phyloP scores from a whole-genome alignment of 2,797 vertebrate species.

The Onychomys arenicola region DNA sequence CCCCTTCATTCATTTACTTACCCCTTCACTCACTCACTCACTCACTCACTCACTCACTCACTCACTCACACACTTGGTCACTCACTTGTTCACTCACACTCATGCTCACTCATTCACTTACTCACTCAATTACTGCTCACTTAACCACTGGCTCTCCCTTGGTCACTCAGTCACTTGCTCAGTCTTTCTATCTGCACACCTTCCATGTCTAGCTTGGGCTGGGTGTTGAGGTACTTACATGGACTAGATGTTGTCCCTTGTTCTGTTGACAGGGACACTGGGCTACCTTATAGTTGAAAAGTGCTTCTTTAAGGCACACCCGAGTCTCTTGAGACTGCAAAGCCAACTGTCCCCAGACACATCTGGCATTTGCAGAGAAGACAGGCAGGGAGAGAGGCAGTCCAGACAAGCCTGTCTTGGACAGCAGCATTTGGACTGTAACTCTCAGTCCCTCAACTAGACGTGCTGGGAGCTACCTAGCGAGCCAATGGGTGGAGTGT shows the following conservation, averaged over 20 bases:
- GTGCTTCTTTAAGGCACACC: background rate
- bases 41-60: background rate
- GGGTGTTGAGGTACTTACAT: background rate
- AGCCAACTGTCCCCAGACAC: background rate
- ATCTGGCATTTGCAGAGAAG: background rate
- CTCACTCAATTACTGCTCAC: background rate
- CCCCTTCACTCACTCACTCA: background rate
- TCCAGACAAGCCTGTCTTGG: too few species aligned
- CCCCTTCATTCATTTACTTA: background rate
- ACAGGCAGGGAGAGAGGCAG: background rate
- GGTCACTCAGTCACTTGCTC: background rate
- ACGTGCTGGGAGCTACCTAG: background rate
- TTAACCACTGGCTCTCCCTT: background rate
- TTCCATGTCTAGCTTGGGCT: too few species aligned
- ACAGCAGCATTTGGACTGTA: background rate
- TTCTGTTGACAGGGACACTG: background rate
- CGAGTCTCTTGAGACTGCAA: background rate
- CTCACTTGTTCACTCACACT: background rate
- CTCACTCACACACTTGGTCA: background rate
- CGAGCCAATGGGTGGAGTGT: background rate
- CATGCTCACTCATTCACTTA: background rate
- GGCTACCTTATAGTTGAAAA: background rate
- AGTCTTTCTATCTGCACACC: background rate
- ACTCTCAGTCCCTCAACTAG: background rate
- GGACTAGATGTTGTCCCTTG: background rate